Percentiles rank a stretch among this genome's conserved stretches.
Conservation (phyloP, 2,888 invertebrate species). For the Steinernema carpocapsae region DNA sequence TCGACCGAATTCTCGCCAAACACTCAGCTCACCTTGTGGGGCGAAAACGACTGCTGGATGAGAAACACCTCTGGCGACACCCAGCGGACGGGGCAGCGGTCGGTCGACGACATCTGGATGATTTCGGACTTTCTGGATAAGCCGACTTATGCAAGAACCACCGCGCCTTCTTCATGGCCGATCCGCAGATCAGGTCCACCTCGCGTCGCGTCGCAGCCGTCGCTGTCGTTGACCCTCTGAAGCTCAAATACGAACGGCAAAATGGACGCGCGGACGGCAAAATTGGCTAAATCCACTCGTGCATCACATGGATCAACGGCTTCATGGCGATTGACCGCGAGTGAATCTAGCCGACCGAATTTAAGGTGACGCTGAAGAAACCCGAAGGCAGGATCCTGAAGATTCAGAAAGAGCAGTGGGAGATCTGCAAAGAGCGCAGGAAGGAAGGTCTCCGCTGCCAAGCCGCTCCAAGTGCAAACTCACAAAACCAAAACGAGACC, state of each 20-base stretch:
- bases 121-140: too few relatives aligned
- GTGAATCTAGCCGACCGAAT: slow-evolving; percentile 37
- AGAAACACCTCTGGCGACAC: too few relatives aligned
- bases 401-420: slow-evolving; percentile 42
- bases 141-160: neutral
- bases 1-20: too few relatives aligned
- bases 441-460: slow-evolving; percentile 40
- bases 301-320: slow-evolving; percentile 46
- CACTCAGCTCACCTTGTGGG: too few relatives aligned
- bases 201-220: neutral
- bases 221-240: neutral
- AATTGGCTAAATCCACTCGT: slow-evolving; percentile 41
- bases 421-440: slow-evolving; percentile 40
- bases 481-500: too few relatives aligned
- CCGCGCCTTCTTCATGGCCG: too few relatives aligned
- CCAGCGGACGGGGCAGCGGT: too few relatives aligned
- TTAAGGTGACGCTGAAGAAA: too few relatives aligned
- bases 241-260: slow-evolving; percentile 38
- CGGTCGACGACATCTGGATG: too few relatives aligned
- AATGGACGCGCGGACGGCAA: slow-evolving; percentile 40
- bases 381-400: slow-evolving; percentile 45
- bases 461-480: too few relatives aligned
- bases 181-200: too few relatives aligned
- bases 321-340: slow-evolving; percentile 40
- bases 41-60: too few relatives aligned